A percentile compares a stretch with the other conserved stretches of the same genome.
phyloP scores from a whole-genome alignment of 1,140 invertebrate genomes.

The Euura lappo region DNA sequence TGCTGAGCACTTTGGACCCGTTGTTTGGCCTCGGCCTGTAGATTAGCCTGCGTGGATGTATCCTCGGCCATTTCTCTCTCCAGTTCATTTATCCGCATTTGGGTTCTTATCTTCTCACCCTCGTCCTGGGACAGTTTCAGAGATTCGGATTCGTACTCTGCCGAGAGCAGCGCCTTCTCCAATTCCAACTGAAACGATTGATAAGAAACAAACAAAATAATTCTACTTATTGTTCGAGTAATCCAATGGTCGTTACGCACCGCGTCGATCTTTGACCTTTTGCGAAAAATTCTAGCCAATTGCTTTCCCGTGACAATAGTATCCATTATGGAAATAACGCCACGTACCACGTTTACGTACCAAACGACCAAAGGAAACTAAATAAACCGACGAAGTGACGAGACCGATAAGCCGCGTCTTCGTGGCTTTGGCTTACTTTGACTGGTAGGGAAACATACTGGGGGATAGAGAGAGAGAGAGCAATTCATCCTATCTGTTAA shows the following conservation, averaged over 20 bases:
- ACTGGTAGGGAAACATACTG: no score
- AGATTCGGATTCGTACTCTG: slow-evolving; percentile 80
- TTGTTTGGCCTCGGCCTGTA: slow-evolving; percentile 55
- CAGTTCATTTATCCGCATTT: slow-evolving; percentile 64
- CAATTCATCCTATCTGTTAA: background rate
- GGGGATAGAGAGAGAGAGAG: background rate
- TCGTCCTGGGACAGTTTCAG: slow-evolving; percentile 74
- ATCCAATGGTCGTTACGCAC: background rate
- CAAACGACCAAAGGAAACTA: no score
- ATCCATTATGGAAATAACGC: no score
- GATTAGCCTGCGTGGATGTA: slow-evolving; percentile 51
- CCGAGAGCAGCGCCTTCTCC: slow-evolving; percentile 81
- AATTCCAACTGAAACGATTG: slow-evolving; percentile 72
- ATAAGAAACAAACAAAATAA: no score
- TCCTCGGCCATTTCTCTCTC: slow-evolving; percentile 62
- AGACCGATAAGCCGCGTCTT: no score
- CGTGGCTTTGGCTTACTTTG: no score
- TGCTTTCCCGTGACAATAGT: background rate
- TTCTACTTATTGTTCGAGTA: background rate
- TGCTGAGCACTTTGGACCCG: slow-evolving; percentile 54
- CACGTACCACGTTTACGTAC: no score
- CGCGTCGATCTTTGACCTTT: background rate
- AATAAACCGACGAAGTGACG: no score
- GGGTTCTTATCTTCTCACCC: slow-evolving; percentile 71
- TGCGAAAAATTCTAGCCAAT: background rate